A percentile compares a stretch with the other conserved stretches of the same genome.
Evolutionary conservation across 2,797 vertebrate species (phyloP).

Genomic region (Morus bassanus): DNA sequence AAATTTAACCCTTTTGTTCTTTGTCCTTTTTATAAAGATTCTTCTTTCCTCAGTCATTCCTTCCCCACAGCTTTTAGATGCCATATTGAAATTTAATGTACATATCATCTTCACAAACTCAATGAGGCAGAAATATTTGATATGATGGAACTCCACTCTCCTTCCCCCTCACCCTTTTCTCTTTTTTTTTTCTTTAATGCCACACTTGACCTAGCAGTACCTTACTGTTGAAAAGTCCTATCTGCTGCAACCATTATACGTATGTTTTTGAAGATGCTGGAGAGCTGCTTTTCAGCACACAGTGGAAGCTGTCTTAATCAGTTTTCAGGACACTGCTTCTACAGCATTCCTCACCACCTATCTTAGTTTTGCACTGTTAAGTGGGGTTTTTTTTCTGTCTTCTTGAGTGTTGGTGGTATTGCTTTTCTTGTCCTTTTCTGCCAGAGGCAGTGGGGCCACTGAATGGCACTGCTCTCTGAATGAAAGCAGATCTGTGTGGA

Average conservation of each 20-base stretch:
- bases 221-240: not conserved
- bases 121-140: not conserved
- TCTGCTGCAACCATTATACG: not conserved
- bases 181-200: not conserved
- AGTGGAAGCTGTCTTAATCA: not conserved
- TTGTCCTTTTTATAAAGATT: not conserved
- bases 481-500: not conserved
- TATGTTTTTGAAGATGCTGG: not conserved
- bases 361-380: not conserved
- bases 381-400: accelerated
- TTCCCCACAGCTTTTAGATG: not conserved
- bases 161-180: not conserved
- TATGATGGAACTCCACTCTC: not conserved
- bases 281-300: not conserved
- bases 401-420: not conserved
- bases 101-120: not conserved
- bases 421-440: not conserved
- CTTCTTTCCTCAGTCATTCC: not conserved
- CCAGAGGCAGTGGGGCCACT: not conserved
- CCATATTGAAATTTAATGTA: not conserved
- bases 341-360: not conserved
- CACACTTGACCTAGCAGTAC: not conserved
- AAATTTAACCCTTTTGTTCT: not conserved
- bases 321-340: not conserved
- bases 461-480: not conserved